These are phyloP conservation scores for Acromyrmex heyeri DNA, from an alignment of 1,140 invertebrate genomes.

Conservation along the genomic window DNA sequence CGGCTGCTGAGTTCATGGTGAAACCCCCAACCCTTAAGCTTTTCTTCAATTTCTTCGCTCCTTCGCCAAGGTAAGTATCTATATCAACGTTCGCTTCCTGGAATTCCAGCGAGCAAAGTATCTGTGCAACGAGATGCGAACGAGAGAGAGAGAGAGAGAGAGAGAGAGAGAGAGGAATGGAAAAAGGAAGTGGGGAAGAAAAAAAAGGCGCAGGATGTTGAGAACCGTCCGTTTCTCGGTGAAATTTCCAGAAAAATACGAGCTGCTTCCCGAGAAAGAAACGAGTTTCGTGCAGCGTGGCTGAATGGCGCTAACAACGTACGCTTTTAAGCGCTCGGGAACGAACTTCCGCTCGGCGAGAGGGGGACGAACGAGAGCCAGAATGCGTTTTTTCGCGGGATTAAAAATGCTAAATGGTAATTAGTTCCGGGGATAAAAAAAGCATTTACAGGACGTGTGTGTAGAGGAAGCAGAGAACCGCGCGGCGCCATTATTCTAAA, in stretches of 20 bases:
- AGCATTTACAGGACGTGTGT: constrained; percentile 71
- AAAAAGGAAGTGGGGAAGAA: constrained; percentile 11
- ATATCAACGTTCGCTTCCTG: constrained; percentile 58
- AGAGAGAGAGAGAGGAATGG: neutral
- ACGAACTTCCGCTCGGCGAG: constrained; percentile 72
- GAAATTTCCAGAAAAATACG: constrained; percentile 78
- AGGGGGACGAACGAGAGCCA: constrained; percentile 44
- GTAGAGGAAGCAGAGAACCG: constrained; percentile 64
- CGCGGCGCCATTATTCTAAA: constrained; percentile 80
- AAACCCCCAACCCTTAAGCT: constrained; percentile 77
- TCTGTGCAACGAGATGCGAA: constrained; percentile 41
- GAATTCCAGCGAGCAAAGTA: constrained; percentile 30
- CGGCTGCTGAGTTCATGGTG: constrained; percentile 74
- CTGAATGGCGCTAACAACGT: constrained; percentile 76
- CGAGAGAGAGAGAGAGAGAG: neutral
- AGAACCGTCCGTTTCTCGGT: constrained; percentile 68
- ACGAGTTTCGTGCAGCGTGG: constrained; percentile 64
- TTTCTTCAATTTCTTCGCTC: constrained; percentile 81
- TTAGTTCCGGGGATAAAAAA: constrained; percentile 82
- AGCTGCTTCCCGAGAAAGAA: constrained; percentile 67
- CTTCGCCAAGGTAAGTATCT: constrained; percentile 68
- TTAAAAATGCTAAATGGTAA: constrained; percentile 86
- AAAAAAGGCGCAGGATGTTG: constrained; percentile 66
- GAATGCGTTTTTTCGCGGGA: constrained; percentile 78
- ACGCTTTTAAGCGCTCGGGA: constrained; percentile 72